Evolutionary conservation across 2,797 vertebrate species (phyloP), one percentile per base, ranked within the genome.

Genomic region (Eulemur rubriventer): DNA sequence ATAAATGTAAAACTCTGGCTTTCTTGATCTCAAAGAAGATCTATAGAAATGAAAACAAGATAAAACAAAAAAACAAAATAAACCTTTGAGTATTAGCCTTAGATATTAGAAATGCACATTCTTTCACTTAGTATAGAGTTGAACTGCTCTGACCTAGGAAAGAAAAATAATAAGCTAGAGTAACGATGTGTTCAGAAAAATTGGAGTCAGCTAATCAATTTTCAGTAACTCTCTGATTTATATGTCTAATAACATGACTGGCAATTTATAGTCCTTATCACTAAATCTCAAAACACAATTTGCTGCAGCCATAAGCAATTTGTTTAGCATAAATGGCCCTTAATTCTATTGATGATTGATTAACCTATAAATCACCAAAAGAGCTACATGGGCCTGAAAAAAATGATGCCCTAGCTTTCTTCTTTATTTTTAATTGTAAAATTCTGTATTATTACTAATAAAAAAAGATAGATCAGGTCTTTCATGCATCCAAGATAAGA

Each of bases 181-280:
- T 96, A 98, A 98, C 91, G 97, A 96, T 95, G 86, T 97, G 91
- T 97, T 97, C 81, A 96, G 96, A 98, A 98, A 96, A 98, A 94
- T 92, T 97, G 75, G 91, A 98, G 97, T 97, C 96, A 84, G 95
- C 97, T 99, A 97, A 98, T 98, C 97, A 98, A 98, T 98, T 98
- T 98, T 97, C 92, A 96, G 97, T 98, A 98, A 98, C 81, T 97
- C 91, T 96, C 97, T 98, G 98, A 99, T 98, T 98, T 98, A 98
- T 98, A 97, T 94, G 90, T 98, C 95, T 98, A 98, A 98, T 98
- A 98, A 98, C 88, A 97, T 96, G 89, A 97, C 96, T 98, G 97
- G 97, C 97, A 98, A 98, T 98, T 98, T 98, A 97, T 96, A 98
- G 95, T 85, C 63, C 92, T 97, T 98, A 96, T 97, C 95, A 98